Conservation (phyloP, 2,888 invertebrate species). For the Hetaerina titia region DNA sequence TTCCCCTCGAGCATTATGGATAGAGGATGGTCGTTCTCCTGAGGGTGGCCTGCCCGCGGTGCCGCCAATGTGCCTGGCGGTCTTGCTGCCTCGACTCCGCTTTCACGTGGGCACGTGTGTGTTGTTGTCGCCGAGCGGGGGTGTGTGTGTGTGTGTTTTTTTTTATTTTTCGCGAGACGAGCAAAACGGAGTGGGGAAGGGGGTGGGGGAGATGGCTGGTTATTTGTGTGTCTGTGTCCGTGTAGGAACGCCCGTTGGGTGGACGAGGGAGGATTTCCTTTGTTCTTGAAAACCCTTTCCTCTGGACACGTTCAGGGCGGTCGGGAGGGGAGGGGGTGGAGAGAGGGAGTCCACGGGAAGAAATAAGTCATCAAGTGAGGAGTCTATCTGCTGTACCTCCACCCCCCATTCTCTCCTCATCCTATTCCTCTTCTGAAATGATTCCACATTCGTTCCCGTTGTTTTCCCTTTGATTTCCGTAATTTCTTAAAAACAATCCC, state of each 20-base stretch:
- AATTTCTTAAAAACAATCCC: background rate
- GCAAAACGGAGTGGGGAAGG: background rate
- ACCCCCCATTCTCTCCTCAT: background rate
- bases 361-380: slow-evolving; percentile 11
- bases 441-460: background rate
- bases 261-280: background rate
- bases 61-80: background rate
- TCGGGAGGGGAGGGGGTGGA: background rate
- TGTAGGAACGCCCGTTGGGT: background rate
- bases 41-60: background rate
- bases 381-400: background rate
- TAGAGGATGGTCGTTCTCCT: background rate
- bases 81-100: background rate
- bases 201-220: background rate
- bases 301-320: background rate
- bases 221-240: background rate
- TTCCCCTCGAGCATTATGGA: background rate
- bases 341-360: background rate
- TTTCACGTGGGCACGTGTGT: slow-evolving; percentile 12
- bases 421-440: background rate
- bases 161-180: background rate
- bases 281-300: background rate
- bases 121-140: background rate
- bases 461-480: background rate
- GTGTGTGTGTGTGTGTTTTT: background rate